phyloP scores from a whole-genome alignment of 1,140 invertebrate species.

The Nephotettix cincticeps region DNA sequence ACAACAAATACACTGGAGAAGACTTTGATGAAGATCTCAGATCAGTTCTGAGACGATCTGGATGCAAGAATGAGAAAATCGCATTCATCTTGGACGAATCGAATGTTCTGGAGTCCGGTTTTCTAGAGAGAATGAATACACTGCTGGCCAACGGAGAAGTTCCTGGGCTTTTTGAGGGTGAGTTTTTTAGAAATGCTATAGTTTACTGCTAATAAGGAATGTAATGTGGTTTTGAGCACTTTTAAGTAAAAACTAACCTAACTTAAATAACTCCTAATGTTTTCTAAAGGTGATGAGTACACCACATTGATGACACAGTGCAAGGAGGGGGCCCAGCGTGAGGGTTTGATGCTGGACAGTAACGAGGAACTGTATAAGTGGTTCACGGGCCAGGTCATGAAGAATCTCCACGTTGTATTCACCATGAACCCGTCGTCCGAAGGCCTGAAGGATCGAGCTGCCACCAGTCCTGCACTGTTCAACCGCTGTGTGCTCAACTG shows the following conservation, averaged over 20 bases:
- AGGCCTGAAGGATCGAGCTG: conserved; percentile 95
- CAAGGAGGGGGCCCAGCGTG: conserved; percentile 96
- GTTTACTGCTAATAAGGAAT: too few relatives aligned
- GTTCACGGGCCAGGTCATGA: conserved; percentile 99
- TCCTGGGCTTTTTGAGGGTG: conserved; percentile 82
- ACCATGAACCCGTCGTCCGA: conserved; percentile 99
- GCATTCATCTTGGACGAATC: conserved; percentile 99
- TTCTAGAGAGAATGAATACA: conserved; percentile 99
- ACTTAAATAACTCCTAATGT: too few relatives aligned
- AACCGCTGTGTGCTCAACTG: conserved; percentile 99
- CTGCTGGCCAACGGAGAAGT: conserved; percentile 98
- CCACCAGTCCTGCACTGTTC: conserved; percentile 98
- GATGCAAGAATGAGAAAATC: conserved; percentile 98
- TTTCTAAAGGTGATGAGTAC: conserved; percentile 83
- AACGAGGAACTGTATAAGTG: conserved; percentile 98
- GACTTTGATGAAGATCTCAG: conserved; percentile 99
- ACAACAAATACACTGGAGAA: conserved; percentile 98
- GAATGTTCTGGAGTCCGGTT: conserved; percentile 97
- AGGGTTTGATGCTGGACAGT: conserved; percentile 98
- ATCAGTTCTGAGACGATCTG: conserved; percentile 87
- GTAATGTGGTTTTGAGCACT: too few relatives aligned
- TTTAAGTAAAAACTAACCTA: too few relatives aligned
- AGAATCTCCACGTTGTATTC: conserved; percentile 98
- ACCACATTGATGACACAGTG: conserved; percentile 99
- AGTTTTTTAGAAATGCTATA: neutral